Percentiles rank a stretch among this genome's conserved stretches.
Evolutionary conservation across 2,888 invertebrate genomes (phyloP).

Genomic region (Lithodes maja): DNA sequence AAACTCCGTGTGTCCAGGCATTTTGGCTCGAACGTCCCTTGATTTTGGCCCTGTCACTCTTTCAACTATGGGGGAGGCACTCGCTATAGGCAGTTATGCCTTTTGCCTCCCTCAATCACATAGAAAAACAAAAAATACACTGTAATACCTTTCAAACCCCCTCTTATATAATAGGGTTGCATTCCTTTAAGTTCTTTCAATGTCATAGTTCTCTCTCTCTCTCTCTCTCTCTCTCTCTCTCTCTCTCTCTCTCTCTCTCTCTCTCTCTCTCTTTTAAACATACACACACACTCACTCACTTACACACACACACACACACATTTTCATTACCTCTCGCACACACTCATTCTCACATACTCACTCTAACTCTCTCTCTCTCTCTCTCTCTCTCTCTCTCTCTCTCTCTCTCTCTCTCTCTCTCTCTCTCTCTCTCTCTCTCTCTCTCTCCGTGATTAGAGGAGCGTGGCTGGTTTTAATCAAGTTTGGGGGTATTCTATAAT

Average conservation of each 20-base stretch:
- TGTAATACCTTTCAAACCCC: no score
- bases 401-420: neutral
- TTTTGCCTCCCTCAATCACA: no score
- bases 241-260: neutral
- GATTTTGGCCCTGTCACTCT: no score
- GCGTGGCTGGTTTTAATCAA: neutral
- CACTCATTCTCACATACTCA: neutral
- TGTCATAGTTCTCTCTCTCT: neutral
- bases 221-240: neutral
- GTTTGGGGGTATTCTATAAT: conserved; percentile 29
- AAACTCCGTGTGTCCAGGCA: no score
- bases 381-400: neutral
- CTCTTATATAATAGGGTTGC: no score
- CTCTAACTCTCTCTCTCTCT: neutral
- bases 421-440: neutral
- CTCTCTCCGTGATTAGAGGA: conserved; percentile 1
- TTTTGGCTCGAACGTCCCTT: no score
- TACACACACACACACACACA: neutral
- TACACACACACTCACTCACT: neutral
- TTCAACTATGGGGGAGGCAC: no score
- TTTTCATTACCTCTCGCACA: neutral
- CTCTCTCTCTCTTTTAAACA: neutral
- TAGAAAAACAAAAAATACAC: no score
- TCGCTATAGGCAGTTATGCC: no score
- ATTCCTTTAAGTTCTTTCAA: neutral